phyloP scores from a whole-genome alignment of 2,888 invertebrate genomes.

The Ormyrus labotus region DNA sequence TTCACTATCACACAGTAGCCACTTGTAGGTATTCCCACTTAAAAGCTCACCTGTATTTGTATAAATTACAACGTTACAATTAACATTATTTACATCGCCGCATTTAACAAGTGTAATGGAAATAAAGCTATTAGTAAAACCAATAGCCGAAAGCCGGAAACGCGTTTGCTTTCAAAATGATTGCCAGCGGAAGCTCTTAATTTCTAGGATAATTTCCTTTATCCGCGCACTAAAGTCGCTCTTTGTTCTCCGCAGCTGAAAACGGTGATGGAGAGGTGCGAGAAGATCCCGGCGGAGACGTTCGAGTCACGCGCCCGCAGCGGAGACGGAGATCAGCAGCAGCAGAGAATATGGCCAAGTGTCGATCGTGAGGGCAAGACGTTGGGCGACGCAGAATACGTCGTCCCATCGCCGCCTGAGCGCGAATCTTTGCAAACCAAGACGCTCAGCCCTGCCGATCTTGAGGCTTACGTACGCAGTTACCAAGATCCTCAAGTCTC shows the following conservation, averaged over 20 bases:
- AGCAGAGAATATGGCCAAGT: slow-evolving; percentile 76
- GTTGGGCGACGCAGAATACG: slow-evolving; percentile 81
- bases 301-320: slow-evolving; percentile 76
- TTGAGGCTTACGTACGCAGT: slow-evolving; percentile 83
- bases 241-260: slow-evolving; percentile 77
- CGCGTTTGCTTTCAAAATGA: too few species aligned
- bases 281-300: slow-evolving; percentile 80
- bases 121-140: too few species aligned
- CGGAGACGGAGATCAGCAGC: slow-evolving; percentile 62
- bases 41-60: too few species aligned
- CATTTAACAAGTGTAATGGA: too few species aligned
- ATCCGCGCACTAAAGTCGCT: too few species aligned
- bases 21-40: too few species aligned
- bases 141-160: too few species aligned
- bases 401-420: slow-evolving; percentile 84
- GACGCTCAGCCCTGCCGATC: slow-evolving; percentile 81
- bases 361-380: slow-evolving; percentile 82
- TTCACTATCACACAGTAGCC: too few species aligned
- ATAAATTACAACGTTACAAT: too few species aligned
- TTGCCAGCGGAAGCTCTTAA: too few species aligned
- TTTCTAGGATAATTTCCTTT: too few species aligned
- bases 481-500: slow-evolving; percentile 77
- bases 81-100: too few species aligned
- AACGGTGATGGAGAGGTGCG: slow-evolving; percentile 83
- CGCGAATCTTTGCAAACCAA: slow-evolving; percentile 76